Evolutionary conservation across 1,140 invertebrate genomes (phyloP).

Genomic region (Helicoverpa zea): DNA sequence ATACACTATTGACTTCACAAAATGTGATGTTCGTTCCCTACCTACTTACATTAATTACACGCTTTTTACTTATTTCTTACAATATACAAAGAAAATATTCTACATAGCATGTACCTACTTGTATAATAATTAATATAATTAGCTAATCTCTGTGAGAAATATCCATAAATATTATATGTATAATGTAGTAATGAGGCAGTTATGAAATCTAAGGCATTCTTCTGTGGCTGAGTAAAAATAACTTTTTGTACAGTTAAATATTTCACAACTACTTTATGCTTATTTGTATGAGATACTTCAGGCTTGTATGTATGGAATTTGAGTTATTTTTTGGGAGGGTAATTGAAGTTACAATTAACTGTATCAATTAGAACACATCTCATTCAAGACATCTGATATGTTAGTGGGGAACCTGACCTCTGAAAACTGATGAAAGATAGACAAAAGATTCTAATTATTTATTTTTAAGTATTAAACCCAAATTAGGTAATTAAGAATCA

Average conservation of each 20-base stretch:
- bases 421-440: conserved; percentile 38
- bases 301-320: conserved; percentile 20
- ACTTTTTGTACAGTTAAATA: conserved; percentile 43
- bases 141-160: conserved; percentile 47
- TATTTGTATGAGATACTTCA: conserved; percentile 38
- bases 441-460: conserved; percentile 44
- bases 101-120: conserved; percentile 23
- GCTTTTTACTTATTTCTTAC: conserved; percentile 34
- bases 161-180: conserved; percentile 43
- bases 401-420: conserved; percentile 26
- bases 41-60: neutral
- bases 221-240: conserved; percentile 30
- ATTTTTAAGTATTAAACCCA: conserved; percentile 47
- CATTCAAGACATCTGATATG: conserved; percentile 27
- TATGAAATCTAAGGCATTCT: conserved; percentile 41
- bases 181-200: conserved; percentile 40
- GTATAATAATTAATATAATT: conserved; percentile 37
- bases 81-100: conserved; percentile 24
- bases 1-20: neutral
- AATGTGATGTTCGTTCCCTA: neutral
- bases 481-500: conserved; percentile 33
- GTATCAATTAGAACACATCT: conserved; percentile 39
- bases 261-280: conserved; percentile 40
- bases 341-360: conserved; percentile 20
- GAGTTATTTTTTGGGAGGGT: conserved; percentile 19